These are phyloP conservation scores for Brachionus koreanus DNA, from an alignment of 1,140 invertebrate species.

Conservation along the genomic window DNA sequence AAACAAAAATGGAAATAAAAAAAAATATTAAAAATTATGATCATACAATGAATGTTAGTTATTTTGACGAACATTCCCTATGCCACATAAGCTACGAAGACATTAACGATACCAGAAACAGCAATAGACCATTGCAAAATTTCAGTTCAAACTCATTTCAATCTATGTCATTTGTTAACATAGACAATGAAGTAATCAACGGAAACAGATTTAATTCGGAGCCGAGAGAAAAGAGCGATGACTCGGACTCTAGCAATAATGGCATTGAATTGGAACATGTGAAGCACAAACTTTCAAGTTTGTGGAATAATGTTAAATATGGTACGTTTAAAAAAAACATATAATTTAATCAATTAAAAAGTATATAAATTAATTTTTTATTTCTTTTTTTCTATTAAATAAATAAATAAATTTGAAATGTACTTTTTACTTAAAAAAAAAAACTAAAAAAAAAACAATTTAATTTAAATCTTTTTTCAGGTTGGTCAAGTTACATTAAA, in stretches of 20 bases:
- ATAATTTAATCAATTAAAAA: not conserved
- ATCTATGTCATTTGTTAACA: not conserved
- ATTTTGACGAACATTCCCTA: not conserved
- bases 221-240: not conserved
- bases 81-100: not conserved
- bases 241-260: not conserved
- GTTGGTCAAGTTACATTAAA: constrained; percentile 32
- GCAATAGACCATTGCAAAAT: not conserved
- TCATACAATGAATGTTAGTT: not conserved
- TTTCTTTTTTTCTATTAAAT: not conserved
- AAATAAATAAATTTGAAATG: not conserved
- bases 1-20: not conserved
- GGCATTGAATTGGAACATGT: not conserved
- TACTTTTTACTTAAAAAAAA: constrained; percentile 6
- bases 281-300: constrained; percentile 10
- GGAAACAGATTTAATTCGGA: not conserved
- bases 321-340: not conserved
- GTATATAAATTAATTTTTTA: not conserved
- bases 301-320: constrained; percentile 44
- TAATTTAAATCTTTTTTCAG: not conserved
- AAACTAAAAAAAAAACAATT: not conserved
- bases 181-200: not conserved
- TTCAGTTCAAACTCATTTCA: not conserved
- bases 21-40: not conserved
- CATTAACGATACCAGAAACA: not conserved